These are phyloP conservation scores for Austrolebias charrua DNA, from an alignment of 2,797 vertebrate genomes.

Conservation along the genomic window DNA sequence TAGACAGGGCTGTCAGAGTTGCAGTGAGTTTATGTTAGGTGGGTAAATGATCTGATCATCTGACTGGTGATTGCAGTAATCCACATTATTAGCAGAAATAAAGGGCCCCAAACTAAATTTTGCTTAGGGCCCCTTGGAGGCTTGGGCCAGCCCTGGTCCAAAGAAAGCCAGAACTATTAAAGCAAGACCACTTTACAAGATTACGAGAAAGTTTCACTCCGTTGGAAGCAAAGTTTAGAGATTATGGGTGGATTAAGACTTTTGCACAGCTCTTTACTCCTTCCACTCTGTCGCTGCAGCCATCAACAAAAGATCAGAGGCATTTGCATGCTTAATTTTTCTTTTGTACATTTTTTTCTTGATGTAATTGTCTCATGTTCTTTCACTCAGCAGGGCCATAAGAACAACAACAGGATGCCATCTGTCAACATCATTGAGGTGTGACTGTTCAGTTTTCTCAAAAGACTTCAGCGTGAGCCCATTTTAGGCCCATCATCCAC, in stretches of 20 bases:
- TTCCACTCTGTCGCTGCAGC: constrained; percentile 1
- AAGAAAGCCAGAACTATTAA: background rate
- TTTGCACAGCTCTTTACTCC: constrained; percentile 5
- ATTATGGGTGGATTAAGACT: background rate
- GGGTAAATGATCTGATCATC: too few species aligned
- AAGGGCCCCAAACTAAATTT: too few species aligned
- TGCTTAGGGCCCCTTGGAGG: too few species aligned
- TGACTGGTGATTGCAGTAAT: too few species aligned
- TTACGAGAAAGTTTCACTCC: background rate
- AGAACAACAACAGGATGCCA: constrained; percentile 83
- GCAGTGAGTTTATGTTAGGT: too few species aligned
- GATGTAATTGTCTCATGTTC: constrained; percentile 31
- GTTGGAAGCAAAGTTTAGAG: background rate
- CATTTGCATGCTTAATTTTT: constrained; percentile 48
- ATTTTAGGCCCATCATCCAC: constrained; percentile 56
- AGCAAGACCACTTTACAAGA: background rate
- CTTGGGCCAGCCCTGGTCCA: too few species aligned
- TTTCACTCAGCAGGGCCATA: constrained; percentile 78
- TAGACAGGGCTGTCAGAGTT: too few species aligned
- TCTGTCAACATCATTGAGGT: constrained; percentile 89
- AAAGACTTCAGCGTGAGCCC: constrained; percentile 54
- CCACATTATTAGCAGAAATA: too few species aligned
- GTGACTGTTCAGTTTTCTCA: constrained; percentile 71
- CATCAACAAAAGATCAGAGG: constrained; percentile 32
- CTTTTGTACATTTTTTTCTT: constrained; percentile 24